Conservation (phyloP, 2,888 invertebrate species). For the Rhorus exstirpatorius region DNA sequence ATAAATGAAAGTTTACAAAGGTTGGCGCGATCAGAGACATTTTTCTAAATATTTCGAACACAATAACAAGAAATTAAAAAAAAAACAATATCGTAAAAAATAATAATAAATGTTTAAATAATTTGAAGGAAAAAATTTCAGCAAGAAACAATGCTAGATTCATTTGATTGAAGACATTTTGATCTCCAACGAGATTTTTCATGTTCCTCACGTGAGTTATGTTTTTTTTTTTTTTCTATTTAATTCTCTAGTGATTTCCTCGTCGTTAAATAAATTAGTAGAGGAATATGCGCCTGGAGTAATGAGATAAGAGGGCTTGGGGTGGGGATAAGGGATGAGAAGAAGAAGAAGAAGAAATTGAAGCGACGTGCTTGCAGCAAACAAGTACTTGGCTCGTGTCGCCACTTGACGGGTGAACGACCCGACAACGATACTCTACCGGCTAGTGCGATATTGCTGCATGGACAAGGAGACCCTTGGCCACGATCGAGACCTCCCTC, state of each 20-base stretch:
- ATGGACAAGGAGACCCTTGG: constrained; percentile 36
- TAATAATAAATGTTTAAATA: no score
- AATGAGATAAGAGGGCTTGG: constrained; percentile 30
- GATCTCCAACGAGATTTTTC: neutral
- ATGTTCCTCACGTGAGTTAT: neutral
- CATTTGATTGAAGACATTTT: no score
- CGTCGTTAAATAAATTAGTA: constrained; percentile 53
- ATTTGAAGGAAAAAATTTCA: no score
- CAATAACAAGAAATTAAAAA: no score
- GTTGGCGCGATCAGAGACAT: no score
- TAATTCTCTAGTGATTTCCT: neutral
- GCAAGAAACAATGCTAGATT: no score
- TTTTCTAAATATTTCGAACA: no score
- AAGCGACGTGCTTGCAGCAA: constrained; percentile 60
- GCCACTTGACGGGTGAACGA: constrained; percentile 70
- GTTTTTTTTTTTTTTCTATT: neutral
- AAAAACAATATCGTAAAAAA: no score
- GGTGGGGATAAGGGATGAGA: constrained; percentile 15
- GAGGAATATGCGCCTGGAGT: constrained; percentile 38
- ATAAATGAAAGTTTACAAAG: no score
- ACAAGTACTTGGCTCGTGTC: constrained; percentile 67
- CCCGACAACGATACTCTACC: constrained; percentile 59
- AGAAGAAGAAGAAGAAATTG: constrained; percentile 45
- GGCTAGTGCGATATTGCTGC: constrained; percentile 17
- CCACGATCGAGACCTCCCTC: constrained; percentile 26